phyloP scores from a whole-genome alignment of 2,888 invertebrate species.

The Hyposoter dolosus region DNA sequence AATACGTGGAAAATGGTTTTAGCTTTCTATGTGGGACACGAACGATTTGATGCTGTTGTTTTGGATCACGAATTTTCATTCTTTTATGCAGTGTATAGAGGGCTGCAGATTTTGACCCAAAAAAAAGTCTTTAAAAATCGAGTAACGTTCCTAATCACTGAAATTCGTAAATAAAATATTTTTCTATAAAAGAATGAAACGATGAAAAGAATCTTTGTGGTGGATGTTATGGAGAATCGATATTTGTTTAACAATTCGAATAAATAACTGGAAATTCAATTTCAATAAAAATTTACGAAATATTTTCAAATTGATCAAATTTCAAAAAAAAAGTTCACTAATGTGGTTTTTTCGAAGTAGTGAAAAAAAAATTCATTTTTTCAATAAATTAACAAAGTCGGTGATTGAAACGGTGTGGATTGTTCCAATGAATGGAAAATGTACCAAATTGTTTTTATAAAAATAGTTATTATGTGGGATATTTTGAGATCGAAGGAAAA shows the following conservation, averaged over 20 bases:
- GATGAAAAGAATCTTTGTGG: background rate
- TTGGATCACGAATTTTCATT: conserved; percentile 20
- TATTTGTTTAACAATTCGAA: background rate
- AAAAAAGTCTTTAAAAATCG: conserved; percentile 1
- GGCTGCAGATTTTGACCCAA: background rate
- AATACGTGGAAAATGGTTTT: conserved; percentile 28
- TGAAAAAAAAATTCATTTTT: background rate
- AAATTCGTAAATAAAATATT: conserved; percentile 28
- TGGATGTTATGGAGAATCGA: background rate
- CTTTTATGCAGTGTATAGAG: background rate
- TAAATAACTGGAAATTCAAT: background rate
- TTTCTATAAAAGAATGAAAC: background rate
- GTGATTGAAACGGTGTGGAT: background rate
- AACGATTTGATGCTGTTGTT: background rate
- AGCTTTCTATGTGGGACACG: conserved; percentile 34
- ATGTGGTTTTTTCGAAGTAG: background rate
- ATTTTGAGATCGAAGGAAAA: background rate
- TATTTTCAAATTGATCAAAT: background rate
- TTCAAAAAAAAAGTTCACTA: background rate
- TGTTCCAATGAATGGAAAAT: no score
- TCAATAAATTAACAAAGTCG: background rate
- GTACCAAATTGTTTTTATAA: no score
- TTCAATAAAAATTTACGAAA: background rate
- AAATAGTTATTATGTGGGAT: background rate
- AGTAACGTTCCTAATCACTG: conserved; percentile 33